phyloP scores from a whole-genome alignment of 2,113 vertebrate species.

The Isichthys henryi region DNA sequence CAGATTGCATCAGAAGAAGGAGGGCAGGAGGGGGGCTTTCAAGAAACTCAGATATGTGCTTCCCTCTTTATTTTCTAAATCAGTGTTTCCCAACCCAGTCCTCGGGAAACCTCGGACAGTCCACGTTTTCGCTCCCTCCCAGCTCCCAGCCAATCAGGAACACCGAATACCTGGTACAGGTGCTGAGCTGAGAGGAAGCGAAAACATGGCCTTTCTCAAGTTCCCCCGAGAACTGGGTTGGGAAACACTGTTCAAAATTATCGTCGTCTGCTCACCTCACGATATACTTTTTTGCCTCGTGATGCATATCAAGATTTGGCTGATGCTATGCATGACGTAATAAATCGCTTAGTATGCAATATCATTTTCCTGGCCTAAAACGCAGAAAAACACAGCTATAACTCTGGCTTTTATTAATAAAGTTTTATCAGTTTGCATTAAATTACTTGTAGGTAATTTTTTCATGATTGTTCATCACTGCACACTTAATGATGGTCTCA shows the following conservation, averaged over 20 bases:
- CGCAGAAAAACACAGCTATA: background rate
- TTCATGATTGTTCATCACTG: background rate
- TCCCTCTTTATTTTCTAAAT: background rate
- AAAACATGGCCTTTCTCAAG: too few species aligned
- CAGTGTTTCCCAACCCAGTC: too few species aligned
- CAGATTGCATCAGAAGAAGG: background rate
- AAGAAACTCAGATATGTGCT: background rate
- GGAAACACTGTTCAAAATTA: background rate
- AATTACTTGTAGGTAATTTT: background rate
- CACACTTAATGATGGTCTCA: background rate
- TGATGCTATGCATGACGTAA: background rate
- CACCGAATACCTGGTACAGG: too few species aligned
- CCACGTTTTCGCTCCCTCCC: too few species aligned
- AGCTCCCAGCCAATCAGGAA: too few species aligned
- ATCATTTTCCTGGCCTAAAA: background rate
- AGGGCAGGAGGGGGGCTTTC: background rate
- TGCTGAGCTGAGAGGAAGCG: too few species aligned
- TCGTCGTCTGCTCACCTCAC: background rate
- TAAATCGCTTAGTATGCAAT: background rate
- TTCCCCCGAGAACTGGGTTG: too few species aligned
- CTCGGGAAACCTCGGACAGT: too few species aligned
- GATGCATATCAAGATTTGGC: background rate
- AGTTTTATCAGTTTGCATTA: background rate
- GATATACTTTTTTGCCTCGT: background rate
- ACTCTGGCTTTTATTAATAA: background rate